Percentiles rank a stretch among this genome's conserved stretches.
These are phyloP conservation scores for Anableps anableps DNA, from an alignment of 2,797 vertebrate genomes.

Conservation along the genomic window DNA sequence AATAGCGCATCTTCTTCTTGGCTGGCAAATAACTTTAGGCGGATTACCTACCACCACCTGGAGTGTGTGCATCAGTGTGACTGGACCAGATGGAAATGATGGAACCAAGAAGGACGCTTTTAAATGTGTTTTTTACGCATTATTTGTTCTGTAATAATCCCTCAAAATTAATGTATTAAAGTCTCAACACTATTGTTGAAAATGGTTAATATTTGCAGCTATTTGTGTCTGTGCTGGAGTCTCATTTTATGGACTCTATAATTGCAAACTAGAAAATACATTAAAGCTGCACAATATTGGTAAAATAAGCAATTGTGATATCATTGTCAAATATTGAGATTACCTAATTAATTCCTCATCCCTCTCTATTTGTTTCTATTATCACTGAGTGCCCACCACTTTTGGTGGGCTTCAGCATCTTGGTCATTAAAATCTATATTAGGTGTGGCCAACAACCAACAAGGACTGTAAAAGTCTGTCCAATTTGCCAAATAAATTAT, in stretches of 20 bases:
- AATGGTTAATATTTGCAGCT: neutral
- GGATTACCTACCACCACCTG: neutral
- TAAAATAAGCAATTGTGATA: neutral
- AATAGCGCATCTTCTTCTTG: neutral
- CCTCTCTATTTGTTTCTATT: neutral
- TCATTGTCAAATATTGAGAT: neutral
- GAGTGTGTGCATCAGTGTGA: neutral
- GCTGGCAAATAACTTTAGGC: neutral
- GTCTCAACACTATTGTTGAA: neutral
- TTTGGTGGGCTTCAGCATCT: neutral
- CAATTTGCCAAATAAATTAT: neutral
- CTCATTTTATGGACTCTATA: neutral
- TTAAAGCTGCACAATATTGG: neutral
- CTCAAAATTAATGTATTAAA: neutral
- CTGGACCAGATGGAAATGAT: neutral
- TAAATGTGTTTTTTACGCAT: too few relatives aligned
- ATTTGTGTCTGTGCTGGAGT: neutral
- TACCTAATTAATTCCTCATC: neutral
- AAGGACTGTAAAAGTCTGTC: neutral
- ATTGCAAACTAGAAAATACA: neutral
- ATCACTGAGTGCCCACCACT: too few relatives aligned
- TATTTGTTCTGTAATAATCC: neutral
- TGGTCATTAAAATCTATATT: neutral
- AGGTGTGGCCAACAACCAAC: neutral
- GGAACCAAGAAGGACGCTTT: neutral